These are phyloP conservation scores for Polypterus senegalus DNA, from an alignment of 2,113 vertebrate genomes.

Conservation along the genomic window DNA sequence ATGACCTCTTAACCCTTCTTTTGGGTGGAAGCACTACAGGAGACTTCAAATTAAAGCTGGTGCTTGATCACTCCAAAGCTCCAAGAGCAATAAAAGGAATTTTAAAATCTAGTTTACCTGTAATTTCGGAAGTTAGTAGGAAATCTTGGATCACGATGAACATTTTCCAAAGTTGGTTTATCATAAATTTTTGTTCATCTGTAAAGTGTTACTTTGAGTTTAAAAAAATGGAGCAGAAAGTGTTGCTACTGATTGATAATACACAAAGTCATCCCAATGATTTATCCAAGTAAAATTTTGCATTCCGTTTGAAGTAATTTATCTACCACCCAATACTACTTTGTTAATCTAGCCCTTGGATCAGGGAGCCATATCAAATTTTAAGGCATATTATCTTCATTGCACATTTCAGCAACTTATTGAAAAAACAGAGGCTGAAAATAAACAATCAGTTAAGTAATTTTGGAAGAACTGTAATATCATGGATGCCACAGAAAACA, in stretches of 20 bases:
- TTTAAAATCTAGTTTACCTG: constrained; percentile 1
- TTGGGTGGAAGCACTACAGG: constrained; percentile 1
- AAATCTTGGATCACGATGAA: constrained; percentile 8
- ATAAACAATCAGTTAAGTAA: neutral
- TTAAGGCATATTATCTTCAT: constrained; percentile 10
- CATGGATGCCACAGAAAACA: constrained; percentile 7
- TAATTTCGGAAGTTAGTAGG: neutral
- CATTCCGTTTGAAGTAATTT: neutral
- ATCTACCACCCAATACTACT: constrained; percentile 7
- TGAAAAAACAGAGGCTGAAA: neutral
- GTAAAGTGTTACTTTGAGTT: neutral
- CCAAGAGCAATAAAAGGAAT: constrained; percentile 7
- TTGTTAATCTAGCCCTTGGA: constrained; percentile 14
- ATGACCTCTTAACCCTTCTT: constrained; percentile 10
- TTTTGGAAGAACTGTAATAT: constrained; percentile 10
- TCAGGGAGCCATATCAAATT: constrained; percentile 11
- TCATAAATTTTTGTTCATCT: neutral
- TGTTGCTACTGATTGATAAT: constrained; percentile 7
- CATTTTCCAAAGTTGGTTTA: constrained; percentile 6
- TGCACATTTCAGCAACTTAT: neutral
- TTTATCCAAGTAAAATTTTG: neutral
- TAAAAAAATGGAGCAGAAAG: constrained; percentile 1
- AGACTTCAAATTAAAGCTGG: constrained; percentile 4
- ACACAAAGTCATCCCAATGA: constrained; percentile 5
- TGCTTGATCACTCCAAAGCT: neutral